A percentile compares a stretch with the other conserved stretches of the same genome.
Conservation (phyloP, 2,888 invertebrate species). For the Macrophya annulata region DNA sequence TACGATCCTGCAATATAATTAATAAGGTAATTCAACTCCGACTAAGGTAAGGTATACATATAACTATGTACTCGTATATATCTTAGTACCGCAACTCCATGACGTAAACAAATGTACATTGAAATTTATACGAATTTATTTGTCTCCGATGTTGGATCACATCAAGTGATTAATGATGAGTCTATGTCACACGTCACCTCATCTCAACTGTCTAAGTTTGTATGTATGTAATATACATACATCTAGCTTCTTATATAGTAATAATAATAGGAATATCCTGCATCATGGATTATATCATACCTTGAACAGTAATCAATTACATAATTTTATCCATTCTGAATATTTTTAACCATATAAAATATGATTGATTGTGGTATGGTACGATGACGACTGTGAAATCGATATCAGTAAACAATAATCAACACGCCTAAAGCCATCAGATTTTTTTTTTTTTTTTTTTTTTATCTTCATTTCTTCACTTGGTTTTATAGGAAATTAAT, state of each 20-base stretch:
- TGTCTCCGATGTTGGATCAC: constrained; percentile 18
- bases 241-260: neutral
- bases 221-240: no score
- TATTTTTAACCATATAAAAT: neutral
- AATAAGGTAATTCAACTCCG: constrained; percentile 3
- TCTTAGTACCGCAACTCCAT: neutral
- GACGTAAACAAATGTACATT: neutral
- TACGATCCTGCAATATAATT: constrained; percentile 3
- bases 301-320: neutral
- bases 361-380: neutral
- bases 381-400: neutral
- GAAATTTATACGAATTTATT: constrained; percentile 5
- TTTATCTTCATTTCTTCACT: neutral
- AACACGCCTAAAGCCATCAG: neutral
- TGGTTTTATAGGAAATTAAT: neutral
- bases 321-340: neutral
- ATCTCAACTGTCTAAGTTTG: neutral
- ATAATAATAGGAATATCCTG: neutral
- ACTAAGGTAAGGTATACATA: neutral
- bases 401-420: neutral
- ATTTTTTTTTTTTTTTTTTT: neutral
- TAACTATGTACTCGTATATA: neutral
- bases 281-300: neutral
- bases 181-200: neutral
- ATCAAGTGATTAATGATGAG: neutral